A percentile compares a stretch with the other conserved stretches of the same genome.
These are phyloP conservation scores for Sesia apiformis DNA, from an alignment of 2,888 invertebrate species.

Conservation along the genomic window DNA sequence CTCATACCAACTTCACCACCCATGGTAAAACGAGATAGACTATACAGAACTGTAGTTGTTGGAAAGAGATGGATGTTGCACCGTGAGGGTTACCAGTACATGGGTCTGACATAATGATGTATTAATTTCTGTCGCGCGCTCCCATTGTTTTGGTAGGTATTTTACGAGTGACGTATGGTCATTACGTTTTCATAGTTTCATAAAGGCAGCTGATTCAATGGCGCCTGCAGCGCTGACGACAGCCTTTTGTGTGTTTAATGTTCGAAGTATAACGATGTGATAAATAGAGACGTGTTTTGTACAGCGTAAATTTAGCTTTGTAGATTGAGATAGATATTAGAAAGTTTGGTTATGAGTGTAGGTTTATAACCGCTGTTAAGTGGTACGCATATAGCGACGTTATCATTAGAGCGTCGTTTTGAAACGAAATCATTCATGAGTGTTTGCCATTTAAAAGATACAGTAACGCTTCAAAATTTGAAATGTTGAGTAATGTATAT, in stretches of 20 bases:
- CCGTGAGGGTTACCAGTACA: conserved; percentile 35
- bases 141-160: conserved; percentile 71
- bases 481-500: too few species aligned
- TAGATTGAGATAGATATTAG: conserved; percentile 16
- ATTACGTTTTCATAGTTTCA: conserved; percentile 73
- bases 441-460: too few species aligned
- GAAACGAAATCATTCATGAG: background rate
- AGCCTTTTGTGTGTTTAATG: conserved; percentile 59
- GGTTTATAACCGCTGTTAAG: background rate
- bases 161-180: conserved; percentile 69
- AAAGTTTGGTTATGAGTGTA: background rate
- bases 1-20: conserved; percentile 57
- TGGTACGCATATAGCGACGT: background rate
- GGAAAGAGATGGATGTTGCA: conserved; percentile 22
- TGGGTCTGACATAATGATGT: conserved; percentile 74
- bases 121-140: conserved; percentile 71
- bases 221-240: conserved; percentile 32
- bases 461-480: too few species aligned
- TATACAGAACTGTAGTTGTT: conserved; percentile 7
- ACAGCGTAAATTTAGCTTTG: conserved; percentile 7
- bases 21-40: conserved; percentile 22
- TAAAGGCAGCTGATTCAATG: conserved; percentile 55
- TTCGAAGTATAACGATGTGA: conserved; percentile 40
- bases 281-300: conserved; percentile 34
- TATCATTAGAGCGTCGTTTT: background rate